Evolutionary conservation across 2,113 vertebrate genomes (phyloP), one percentile per base, ranked within the genome.

Genomic region (Leptobrachium ailaonicum): DNA sequence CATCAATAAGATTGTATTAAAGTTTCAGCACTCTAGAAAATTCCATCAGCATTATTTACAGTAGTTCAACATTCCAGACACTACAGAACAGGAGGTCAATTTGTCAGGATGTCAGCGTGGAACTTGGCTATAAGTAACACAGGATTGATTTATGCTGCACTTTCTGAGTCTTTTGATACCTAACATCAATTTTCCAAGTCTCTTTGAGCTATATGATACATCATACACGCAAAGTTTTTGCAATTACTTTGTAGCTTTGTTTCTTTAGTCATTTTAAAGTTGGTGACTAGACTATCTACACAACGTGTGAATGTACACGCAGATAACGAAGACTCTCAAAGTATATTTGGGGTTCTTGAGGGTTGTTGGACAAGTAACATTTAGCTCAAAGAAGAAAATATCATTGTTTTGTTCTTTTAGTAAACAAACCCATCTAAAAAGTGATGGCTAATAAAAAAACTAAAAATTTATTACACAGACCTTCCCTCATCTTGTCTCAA

Each of bases 171-270:
- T 73, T 80, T 63, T 80, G 78, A 74, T 71, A 74, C 71, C 71
- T 68, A 73, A 50, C 78, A 73, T 74, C 71, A 80, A 80, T 80
- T 80, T 80, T 80, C 63, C 68, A 41, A 80, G 66, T 73, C 78
- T 80, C 71, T 80, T 73, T 74, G 78, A 80, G 78, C 62, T 80
- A 72, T 68, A 80, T 74, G 78, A 80, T 80, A 80, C 78, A 80
- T 80, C 71, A 80, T 66, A 80, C 71, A 79, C 9, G 41, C 50
- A 80, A 72, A 56, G 41, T 74, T 80, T 74, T 32, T 60, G 11
- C 54, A 80, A 73, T 80, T 80, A 80, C 3, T 11, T 71, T 79
- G 58, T 14, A 41, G 54, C 50, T 68, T 80, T 68, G 9, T 60
- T 74, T 74, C 41, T 66, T 7, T 6, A 13, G 45, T 56, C 3